Evolutionary conservation across 2,888 invertebrate genomes (phyloP), one percentile per base, ranked within the genome.

Genomic region (Zygogramma bicolorata): DNA sequence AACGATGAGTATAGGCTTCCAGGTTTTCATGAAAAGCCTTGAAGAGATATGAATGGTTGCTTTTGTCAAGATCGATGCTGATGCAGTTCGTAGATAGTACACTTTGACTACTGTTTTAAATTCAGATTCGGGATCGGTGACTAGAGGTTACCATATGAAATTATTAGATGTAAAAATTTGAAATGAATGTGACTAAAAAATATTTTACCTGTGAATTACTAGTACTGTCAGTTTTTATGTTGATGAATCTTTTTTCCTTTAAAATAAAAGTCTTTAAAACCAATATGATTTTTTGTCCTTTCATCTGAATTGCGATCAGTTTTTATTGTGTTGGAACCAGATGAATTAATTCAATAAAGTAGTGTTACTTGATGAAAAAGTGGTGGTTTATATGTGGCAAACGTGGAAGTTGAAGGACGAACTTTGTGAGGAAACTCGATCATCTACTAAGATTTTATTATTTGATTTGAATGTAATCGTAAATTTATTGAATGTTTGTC

Each of bases 161-260:
- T 84, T 81, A 83, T 82, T 86, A 85, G 85, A 85, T 85, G 85
- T 86, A 85, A 85, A 85, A 85, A 86, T 85, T 85, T 85, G 81
- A 86, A 86, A 85, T 86, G 85, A 86, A 86, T 86, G 85, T 86
- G 85, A 85, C 84, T 84, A 84, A 83, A 85, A 81, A 84, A 77
- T 77, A 81, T 77, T 75, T 77, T 75, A 75, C 72, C 74, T 74
- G 77, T 77, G 75, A 79, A 77, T 81, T 76, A 77, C 65, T 79
- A 69, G 77, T 74, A 69, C 79, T 65, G 76, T 73, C 69, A 72
- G 75, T 79, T 78, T 77, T 80, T 80, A 77, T 79, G 77, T 79
- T 80, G 31, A 62, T 68, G 57, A 63, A 42, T 66, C 67, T 76
- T 77, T 76, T 76, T 77, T 80, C 77, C 78, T 77, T 79, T 76